Conservation (phyloP, 2,797 vertebrate genomes). For the Ceyx erithaca region DNA sequence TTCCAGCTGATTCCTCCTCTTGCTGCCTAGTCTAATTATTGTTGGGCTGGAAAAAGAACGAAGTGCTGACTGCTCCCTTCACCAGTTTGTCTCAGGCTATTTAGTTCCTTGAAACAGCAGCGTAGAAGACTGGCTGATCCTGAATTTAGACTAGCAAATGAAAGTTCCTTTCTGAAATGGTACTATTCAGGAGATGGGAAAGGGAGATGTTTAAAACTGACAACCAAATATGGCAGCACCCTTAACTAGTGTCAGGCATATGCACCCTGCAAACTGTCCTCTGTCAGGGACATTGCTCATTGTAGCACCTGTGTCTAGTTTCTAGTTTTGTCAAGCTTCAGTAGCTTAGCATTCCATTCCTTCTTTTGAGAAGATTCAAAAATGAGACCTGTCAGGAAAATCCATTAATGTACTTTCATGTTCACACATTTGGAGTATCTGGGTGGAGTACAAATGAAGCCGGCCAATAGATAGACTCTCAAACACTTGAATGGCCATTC, state of each 20-base stretch:
- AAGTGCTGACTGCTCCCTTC: neutral
- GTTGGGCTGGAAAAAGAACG: neutral
- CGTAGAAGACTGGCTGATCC: neutral
- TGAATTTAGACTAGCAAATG: neutral
- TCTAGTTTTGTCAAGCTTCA: neutral
- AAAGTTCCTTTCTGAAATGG: neutral
- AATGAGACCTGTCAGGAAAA: rapidly evolving
- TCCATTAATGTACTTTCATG: neutral
- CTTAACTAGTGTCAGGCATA: neutral
- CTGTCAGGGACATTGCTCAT: neutral
- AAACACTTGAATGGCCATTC: neutral
- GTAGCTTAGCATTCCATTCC: neutral
- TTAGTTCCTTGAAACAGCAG: neutral
- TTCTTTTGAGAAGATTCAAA: neutral
- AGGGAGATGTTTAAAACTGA: neutral
- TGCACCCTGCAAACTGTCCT: neutral
- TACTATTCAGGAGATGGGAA: neutral
- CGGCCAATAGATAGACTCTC: neutral
- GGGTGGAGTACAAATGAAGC: neutral
- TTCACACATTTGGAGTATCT: neutral
- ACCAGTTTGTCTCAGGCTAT: neutral
- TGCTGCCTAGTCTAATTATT: neutral
- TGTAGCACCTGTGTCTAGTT: neutral
- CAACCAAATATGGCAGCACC: neutral
- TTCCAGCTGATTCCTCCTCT: neutral